phyloP scores from a whole-genome alignment of 2,113 vertebrate species.

The Megalops atlanticus region DNA sequence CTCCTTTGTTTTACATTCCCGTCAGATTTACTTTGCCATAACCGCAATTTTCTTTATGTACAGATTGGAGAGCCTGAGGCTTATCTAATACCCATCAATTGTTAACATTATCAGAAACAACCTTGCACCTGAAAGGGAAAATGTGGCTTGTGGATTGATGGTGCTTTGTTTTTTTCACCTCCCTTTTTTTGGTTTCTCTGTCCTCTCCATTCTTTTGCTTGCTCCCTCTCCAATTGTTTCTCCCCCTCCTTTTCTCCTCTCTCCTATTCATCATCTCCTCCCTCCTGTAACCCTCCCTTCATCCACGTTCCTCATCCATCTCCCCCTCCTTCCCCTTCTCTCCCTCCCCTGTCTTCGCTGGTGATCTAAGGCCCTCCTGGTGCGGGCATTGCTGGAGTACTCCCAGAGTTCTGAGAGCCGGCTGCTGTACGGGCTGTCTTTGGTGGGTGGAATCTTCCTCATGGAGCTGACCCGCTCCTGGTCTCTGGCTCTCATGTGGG shows the following conservation, averaged over 20 bases:
- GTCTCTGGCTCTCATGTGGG: slow-evolving; percentile 75
- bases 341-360: not conserved
- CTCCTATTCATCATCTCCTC: not conserved
- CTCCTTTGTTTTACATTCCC: slow-evolving; percentile 50
- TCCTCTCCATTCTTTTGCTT: not conserved
- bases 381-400: slow-evolving; percentile 75
- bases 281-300: not conserved
- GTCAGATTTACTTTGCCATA: slow-evolving; percentile 7
- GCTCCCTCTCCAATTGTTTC: too few relatives aligned
- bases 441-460: slow-evolving; percentile 71
- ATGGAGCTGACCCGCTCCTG: slow-evolving; percentile 75
- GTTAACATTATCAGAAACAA: not conserved
- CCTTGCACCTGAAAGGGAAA: not conserved
- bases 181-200: not conserved
- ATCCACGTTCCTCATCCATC: not conserved
- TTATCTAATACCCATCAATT: not conserved
- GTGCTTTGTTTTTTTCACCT: not conserved
- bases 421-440: slow-evolving; percentile 65
- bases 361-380: slow-evolving; percentile 64
- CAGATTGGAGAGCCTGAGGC: not conserved
- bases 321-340: not conserved
- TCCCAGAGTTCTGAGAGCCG: slow-evolving; percentile 58
- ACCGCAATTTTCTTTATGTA: not conserved
- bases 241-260: not conserved
- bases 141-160: not conserved